A percentile compares a stretch with the other conserved stretches of the same genome.
Conservation (phyloP, 1,140 invertebrate species). For the Aradophagus sp. region DNA sequence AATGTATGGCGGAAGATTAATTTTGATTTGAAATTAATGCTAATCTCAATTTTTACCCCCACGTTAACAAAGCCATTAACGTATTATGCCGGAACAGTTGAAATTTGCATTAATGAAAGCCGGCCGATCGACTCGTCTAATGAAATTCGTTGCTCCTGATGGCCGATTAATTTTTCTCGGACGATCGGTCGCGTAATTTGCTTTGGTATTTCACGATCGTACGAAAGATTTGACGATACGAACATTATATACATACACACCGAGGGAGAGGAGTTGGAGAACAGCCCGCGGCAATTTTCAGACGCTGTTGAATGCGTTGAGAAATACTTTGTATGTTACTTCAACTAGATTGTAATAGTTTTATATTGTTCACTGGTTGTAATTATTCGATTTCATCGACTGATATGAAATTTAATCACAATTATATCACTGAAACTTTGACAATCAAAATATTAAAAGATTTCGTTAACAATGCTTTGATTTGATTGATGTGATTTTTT, state of each 20-base stretch:
- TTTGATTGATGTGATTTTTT: too few relatives aligned
- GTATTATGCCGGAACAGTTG: conserved; percentile 3
- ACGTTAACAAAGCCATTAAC: conserved; percentile 13
- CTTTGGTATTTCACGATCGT: conserved; percentile 63
- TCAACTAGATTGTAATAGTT: too few relatives aligned
- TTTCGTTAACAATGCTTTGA: too few relatives aligned
- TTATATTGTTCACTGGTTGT: too few relatives aligned
- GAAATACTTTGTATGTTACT: too few relatives aligned
- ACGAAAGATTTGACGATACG: conserved; percentile 62
- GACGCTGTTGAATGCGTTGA: conserved; percentile 57
- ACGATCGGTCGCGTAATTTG: conserved; percentile 61
- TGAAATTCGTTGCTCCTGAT: conserved; percentile 41
- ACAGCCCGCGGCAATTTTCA: conserved; percentile 61
- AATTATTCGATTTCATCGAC: too few relatives aligned
- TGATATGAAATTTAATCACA: too few relatives aligned
- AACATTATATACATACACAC: conserved; percentile 2
- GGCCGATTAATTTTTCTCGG: conserved; percentile 42
- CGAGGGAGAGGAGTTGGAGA: conserved; percentile 20
- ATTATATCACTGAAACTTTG: too few relatives aligned
- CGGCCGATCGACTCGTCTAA: conserved; percentile 23
- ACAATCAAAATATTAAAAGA: too few relatives aligned
- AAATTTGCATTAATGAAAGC: conserved; percentile 26
- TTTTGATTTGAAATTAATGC: too few relatives aligned
- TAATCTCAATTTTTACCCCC: too few relatives aligned
- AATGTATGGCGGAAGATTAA: too few relatives aligned